Percentiles rank a stretch among this genome's conserved stretches.
These are phyloP conservation scores for Morpho deidamia DNA, from an alignment of 2,888 invertebrate genomes.

Conservation along the genomic window DNA sequence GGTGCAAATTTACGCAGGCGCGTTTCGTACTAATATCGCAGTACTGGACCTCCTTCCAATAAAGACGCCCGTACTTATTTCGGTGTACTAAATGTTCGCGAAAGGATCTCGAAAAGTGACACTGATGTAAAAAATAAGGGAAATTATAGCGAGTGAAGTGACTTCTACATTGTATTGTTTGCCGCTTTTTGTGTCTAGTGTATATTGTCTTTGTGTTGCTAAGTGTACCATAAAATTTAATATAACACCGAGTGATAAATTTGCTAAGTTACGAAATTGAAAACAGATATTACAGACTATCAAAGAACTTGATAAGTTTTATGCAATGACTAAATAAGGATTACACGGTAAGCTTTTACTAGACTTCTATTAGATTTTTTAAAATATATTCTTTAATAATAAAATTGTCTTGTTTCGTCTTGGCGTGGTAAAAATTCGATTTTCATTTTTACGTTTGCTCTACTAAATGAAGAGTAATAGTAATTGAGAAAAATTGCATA, in stretches of 20 bases:
- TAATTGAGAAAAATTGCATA: not conserved
- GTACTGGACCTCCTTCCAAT: constrained; percentile 54
- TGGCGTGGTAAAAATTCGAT: no score
- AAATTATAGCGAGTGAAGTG: constrained; percentile 22
- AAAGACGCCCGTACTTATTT: constrained; percentile 44
- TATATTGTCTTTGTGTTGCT: constrained; percentile 38
- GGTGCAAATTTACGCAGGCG: constrained; percentile 71
- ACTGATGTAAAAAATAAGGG: constrained; percentile 7
- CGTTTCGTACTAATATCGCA: constrained; percentile 54
- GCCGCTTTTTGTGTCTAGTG: constrained; percentile 24
- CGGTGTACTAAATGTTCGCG: constrained; percentile 30
- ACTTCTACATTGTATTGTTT: constrained; percentile 25
- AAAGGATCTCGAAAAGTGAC: constrained; percentile 20
- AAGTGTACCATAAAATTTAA: constrained; percentile 36
- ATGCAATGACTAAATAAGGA: not conserved
- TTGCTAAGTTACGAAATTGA: constrained; percentile 31
- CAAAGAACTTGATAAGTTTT: constrained; percentile 2
- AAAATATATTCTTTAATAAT: not conserved
- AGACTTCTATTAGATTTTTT: not conserved
- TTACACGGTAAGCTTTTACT: constrained; percentile 6
- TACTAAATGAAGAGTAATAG: no score
- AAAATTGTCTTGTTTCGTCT: not conserved
- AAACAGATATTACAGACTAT: constrained; percentile 17
- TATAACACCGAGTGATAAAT: constrained; percentile 27
- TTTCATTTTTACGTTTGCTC: not conserved